Evolutionary conservation across 2,888 invertebrate genomes (phyloP).

Genomic region (Clistopyga incitator): DNA sequence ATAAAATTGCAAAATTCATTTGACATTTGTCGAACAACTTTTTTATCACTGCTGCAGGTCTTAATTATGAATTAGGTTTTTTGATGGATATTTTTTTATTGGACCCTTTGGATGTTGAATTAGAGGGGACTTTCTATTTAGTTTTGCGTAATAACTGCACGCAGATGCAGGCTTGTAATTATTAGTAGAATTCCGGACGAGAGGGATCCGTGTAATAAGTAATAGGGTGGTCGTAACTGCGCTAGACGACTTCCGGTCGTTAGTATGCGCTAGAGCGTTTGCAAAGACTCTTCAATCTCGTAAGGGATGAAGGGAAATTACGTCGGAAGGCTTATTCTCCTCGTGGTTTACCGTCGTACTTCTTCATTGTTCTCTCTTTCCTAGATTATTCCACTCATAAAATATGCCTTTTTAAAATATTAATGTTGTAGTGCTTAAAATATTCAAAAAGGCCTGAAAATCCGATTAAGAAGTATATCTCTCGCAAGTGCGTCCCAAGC

Average conservation of each 20-base stretch:
- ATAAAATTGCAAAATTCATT: no score
- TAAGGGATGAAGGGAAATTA: constrained; percentile 31
- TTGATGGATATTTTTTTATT: no score
- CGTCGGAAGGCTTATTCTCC: constrained; percentile 2
- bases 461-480: background rate
- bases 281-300: constrained; percentile 13
- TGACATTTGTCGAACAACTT: no score
- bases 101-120: background rate
- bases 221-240: background rate
- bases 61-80: no score
- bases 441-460: background rate
- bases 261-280: constrained; percentile 12
- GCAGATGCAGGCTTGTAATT: background rate
- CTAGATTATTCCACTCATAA: background rate
- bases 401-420: background rate
- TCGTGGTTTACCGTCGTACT: background rate
- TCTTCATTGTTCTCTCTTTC: constrained; percentile 10
- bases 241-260: constrained; percentile 36
- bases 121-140: background rate
- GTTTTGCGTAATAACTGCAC: background rate
- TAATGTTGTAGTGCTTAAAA: background rate
- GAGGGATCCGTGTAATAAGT: constrained; percentile 5
- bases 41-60: no score
- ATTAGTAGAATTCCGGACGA: background rate
- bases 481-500: background rate